These are phyloP conservation scores for Candidula unifasciata DNA, from an alignment of 2,888 invertebrate genomes.

Conservation along the genomic window DNA sequence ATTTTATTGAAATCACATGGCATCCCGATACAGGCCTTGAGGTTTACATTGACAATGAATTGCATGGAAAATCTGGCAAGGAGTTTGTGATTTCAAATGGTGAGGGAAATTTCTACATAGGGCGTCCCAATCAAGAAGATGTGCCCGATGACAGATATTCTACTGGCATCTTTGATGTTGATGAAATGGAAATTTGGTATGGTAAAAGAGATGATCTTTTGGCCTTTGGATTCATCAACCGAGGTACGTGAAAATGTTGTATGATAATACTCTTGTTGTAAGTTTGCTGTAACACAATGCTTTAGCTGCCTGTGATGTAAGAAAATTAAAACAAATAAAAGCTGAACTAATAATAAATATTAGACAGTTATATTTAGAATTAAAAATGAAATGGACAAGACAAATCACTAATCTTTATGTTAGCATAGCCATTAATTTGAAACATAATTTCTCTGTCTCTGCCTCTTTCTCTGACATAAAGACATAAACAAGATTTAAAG, in stretches of 20 bases:
- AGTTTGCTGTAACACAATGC: too few species aligned
- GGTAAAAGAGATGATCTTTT: conserved; percentile 66
- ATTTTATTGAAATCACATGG: conserved; percentile 74
- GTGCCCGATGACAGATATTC: conserved; percentile 57
- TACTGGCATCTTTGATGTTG: conserved; percentile 65
- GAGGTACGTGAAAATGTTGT: conserved; percentile 61
- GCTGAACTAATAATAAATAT: too few species aligned
- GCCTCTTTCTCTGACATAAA: too few species aligned
- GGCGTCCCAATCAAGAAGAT: conserved; percentile 67
- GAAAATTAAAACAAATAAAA: too few species aligned
- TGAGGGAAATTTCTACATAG: conserved; percentile 63
- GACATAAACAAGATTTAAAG: too few species aligned
- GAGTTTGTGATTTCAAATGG: conserved; percentile 12
- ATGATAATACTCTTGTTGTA: background rate
- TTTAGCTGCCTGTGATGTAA: too few species aligned
- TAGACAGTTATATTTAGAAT: too few species aligned
- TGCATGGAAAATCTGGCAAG: conserved; percentile 39
- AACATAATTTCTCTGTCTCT: too few species aligned
- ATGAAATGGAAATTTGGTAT: conserved; percentile 73
- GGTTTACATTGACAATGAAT: conserved; percentile 66
- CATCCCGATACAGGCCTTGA: conserved; percentile 69
- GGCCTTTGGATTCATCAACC: conserved; percentile 68
- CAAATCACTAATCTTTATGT: too few species aligned
- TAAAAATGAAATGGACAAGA: too few species aligned
- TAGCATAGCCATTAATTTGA: too few species aligned